Evolutionary conservation across 2,888 invertebrate species (phyloP).

Genomic region (Stenoptilia bipunctidactyla): DNA sequence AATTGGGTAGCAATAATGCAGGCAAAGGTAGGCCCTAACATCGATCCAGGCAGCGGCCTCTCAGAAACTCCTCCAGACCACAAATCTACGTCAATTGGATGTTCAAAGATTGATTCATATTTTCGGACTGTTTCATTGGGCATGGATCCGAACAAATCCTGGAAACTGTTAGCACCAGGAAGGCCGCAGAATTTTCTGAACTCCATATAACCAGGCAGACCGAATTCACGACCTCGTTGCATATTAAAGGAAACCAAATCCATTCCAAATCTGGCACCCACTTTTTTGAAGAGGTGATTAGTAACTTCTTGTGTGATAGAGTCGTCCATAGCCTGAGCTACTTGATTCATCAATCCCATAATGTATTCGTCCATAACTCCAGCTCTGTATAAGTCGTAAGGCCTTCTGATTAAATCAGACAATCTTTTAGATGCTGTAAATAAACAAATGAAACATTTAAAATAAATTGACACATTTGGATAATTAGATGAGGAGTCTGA

Average conservation of each 20-base stretch:
- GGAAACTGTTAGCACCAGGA: slow-evolving; percentile 81
- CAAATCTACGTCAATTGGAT: slow-evolving; percentile 92
- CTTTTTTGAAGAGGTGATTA: slow-evolving; percentile 91
- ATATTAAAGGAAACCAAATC: slow-evolving; percentile 94
- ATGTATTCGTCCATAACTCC: slow-evolving; percentile 93
- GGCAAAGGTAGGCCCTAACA: slow-evolving; percentile 95
- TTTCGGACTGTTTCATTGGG: slow-evolving; percentile 87
- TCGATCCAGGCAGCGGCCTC: slow-evolving; percentile 88
- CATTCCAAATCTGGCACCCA: slow-evolving; percentile 83
- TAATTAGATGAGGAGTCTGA: no score
- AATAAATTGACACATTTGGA: no score
- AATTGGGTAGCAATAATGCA: slow-evolving; percentile 95
- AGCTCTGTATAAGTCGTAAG: slow-evolving; percentile 90
- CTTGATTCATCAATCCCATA: slow-evolving; percentile 94
- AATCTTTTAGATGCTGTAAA: slow-evolving; percentile 86
- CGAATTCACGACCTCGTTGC: slow-evolving; percentile 93
- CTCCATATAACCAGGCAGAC: slow-evolving; percentile 93
- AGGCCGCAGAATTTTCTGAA: slow-evolving; percentile 92
- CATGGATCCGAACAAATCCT: slow-evolving; percentile 89
- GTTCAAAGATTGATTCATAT: slow-evolving; percentile 88
- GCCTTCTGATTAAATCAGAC: slow-evolving; percentile 89
- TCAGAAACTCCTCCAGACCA: slow-evolving; percentile 97
- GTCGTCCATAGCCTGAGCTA: slow-evolving; percentile 95
- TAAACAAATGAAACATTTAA: slow-evolving; percentile 5
- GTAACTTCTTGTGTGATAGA: slow-evolving; percentile 92